Conservation (phyloP, 2,113 vertebrate genomes). For the Morone chrysops region DNA sequence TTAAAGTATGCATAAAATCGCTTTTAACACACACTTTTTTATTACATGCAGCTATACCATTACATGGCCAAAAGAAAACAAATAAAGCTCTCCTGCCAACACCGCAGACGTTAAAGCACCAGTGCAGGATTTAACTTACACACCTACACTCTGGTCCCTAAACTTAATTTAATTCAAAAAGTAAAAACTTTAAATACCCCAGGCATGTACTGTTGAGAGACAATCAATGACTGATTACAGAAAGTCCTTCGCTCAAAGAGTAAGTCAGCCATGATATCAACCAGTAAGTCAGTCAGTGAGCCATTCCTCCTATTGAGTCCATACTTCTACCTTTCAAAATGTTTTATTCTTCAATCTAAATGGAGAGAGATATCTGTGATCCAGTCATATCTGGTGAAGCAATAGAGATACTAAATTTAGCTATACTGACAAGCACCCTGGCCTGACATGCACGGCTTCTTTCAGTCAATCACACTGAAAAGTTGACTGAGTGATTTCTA, state of each 20-base stretch:
- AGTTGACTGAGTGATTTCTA: conserved; percentile 16
- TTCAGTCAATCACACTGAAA: conserved; percentile 52
- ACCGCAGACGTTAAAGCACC: background rate
- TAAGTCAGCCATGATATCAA: conserved; percentile 37
- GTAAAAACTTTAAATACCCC: conserved; percentile 4
- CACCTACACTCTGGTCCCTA: background rate
- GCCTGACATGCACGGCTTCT: conserved; percentile 19
- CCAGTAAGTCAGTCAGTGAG: conserved; percentile 9
- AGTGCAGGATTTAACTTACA: too few species aligned
- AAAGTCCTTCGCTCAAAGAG: conserved; percentile 31
- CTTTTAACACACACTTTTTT: background rate
- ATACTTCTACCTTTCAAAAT: conserved; percentile 18
- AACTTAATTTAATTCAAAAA: background rate
- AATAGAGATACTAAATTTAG: conserved; percentile 38
- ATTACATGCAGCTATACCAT: background rate
- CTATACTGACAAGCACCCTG: background rate
- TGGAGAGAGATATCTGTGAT: conserved; percentile 28
- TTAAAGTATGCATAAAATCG: background rate
- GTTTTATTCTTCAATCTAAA: conserved; percentile 24
- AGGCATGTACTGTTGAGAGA: background rate
- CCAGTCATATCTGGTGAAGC: conserved; percentile 29
- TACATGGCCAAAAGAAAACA: background rate
- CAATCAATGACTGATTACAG: conserved; percentile 25
- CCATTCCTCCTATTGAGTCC: conserved; percentile 6
- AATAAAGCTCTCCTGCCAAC: background rate